A percentile compares a stretch with the other conserved stretches of the same genome.
Conservation (phyloP, 2,113 vertebrate species). For the Sigmodon hispidus region DNA sequence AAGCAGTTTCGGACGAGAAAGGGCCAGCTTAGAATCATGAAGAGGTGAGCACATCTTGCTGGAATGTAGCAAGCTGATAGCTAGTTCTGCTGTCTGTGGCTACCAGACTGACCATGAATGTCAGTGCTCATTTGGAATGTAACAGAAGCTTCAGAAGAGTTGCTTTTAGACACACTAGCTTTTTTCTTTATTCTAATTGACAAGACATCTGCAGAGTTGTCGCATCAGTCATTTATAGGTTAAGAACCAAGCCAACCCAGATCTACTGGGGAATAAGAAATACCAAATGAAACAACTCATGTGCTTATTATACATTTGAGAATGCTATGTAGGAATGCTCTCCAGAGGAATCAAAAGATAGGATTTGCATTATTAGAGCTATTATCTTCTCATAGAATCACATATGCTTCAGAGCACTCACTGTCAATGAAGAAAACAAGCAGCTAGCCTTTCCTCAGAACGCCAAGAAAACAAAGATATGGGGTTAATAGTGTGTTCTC, state of each 20-base stretch:
- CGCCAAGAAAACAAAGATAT: not conserved
- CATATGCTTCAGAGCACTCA: not conserved
- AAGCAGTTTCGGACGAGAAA: not conserved
- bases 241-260: not conserved
- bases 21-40: not conserved
- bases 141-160: constrained; percentile 7
- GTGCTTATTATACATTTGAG: not conserved
- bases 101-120: not conserved
- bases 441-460: not conserved
- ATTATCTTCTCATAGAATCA: not conserved
- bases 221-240: not conserved
- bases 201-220: not conserved
- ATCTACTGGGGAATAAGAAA: not conserved
- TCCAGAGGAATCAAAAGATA: not conserved
- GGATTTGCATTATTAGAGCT: not conserved
- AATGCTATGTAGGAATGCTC: not conserved
- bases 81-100: not conserved
- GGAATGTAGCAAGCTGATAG: not conserved
- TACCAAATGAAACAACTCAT: not conserved
- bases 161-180: not conserved
- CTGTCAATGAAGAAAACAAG: not conserved
- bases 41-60: not conserved
- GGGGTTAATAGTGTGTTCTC: not conserved
- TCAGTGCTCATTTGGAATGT: not conserved
- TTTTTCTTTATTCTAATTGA: constrained; percentile 11